Evolutionary conservation across 1,140 invertebrate species (phyloP).

Genomic region (Bradynema listronoti): DNA sequence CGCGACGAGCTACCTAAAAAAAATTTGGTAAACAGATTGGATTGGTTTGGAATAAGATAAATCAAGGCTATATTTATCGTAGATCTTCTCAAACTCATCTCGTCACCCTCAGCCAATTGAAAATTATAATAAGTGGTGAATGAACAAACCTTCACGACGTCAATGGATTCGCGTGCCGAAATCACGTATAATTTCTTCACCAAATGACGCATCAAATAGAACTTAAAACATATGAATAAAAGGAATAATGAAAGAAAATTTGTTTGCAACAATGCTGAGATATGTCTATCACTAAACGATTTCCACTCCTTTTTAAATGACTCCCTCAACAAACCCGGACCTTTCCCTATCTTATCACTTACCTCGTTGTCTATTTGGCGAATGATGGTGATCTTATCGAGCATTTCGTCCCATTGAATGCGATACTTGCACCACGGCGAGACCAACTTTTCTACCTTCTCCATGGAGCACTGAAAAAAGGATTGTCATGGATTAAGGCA

Average conservation of each 20-base stretch:
- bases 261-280: background rate
- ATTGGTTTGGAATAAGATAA: no score
- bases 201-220: constrained; percentile 8
- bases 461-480: background rate
- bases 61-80: no score
- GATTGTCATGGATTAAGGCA: background rate
- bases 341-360: no score
- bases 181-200: constrained; percentile 14
- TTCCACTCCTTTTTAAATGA: no score
- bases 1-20: background rate
- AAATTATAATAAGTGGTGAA: no score
- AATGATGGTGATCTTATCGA: constrained; percentile 1
- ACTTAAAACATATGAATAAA: background rate
- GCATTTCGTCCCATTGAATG: constrained; percentile 17
- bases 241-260: background rate
- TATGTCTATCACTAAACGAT: no score
- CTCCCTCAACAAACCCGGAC: no score
- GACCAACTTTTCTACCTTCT: constrained; percentile 12
- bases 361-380: constrained; percentile 1
- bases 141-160: constrained; percentile 12
- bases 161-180: constrained; percentile 14
- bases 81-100: no score
- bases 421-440: constrained; percentile 14
- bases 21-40: no score
- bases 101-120: no score